Conservation (phyloP, 2,888 invertebrate genomes). For the Pyrrhopygopsis socrates region DNA sequence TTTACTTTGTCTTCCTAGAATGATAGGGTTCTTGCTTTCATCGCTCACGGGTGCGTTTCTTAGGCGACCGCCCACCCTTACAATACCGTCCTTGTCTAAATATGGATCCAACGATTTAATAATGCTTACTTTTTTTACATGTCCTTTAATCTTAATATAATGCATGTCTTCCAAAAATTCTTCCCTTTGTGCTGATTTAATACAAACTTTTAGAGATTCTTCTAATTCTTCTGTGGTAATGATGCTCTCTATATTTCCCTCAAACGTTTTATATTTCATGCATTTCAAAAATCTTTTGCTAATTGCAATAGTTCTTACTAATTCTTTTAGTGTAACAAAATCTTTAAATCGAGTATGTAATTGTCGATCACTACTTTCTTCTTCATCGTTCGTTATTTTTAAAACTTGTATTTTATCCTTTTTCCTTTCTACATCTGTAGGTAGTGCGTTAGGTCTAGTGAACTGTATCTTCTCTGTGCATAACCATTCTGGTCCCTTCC, state of each 20-base stretch:
- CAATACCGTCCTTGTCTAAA: not conserved
- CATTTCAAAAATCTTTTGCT: conserved; percentile 20
- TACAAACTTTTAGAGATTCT: too few species aligned
- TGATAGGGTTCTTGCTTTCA: conserved; percentile 16
- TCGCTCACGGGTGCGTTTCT: conserved; percentile 5
- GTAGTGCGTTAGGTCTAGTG: conserved; percentile 19
- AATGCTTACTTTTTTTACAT: too few species aligned
- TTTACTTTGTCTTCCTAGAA: not conserved
- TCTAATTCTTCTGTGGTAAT: too few species aligned
- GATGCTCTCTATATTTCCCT: not conserved
- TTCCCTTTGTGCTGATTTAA: too few species aligned
- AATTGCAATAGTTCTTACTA: not conserved
- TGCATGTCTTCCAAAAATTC: too few species aligned
- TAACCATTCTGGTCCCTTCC: conserved; percentile 74
- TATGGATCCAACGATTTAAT: not conserved
- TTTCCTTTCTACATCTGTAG: conserved; percentile 12
- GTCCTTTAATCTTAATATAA: too few species aligned
- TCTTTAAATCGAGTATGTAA: too few species aligned
- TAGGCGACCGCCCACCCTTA: conserved; percentile 11
- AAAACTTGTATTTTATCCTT: not conserved
- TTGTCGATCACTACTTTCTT: not conserved
- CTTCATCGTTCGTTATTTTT: not conserved
- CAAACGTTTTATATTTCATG: not conserved
- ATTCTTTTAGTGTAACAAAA: not conserved
- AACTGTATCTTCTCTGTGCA: conserved; percentile 44